phyloP scores from a whole-genome alignment of 2,797 vertebrate species.

The Coregonus sp. region DNA sequence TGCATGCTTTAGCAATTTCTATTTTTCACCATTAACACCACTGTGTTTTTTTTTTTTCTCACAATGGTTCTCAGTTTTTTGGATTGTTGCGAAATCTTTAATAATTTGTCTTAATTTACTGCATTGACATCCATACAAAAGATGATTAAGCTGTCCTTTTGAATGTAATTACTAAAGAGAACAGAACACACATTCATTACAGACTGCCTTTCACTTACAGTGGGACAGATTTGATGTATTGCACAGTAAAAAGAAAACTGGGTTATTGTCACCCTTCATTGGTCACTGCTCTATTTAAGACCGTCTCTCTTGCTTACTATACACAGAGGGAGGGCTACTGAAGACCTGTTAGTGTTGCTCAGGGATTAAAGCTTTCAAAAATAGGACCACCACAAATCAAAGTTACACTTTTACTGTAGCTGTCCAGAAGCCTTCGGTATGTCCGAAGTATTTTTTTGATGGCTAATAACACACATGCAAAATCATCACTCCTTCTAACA shows the following conservation, averaged over 20 bases:
- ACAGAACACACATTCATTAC: constrained; percentile 35
- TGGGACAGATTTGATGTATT: constrained; percentile 43
- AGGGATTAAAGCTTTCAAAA: no score
- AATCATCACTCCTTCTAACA: no score
- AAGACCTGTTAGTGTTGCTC: constrained; percentile 8
- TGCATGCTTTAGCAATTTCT: neutral
- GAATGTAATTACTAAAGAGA: constrained; percentile 37
- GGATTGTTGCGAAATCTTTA: constrained; percentile 14
- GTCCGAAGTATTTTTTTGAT: no score
- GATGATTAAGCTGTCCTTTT: constrained; percentile 51
- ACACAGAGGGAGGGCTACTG: constrained; percentile 17
- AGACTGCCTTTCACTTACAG: constrained; percentile 36
- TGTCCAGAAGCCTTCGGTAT: no score
- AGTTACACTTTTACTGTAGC: no score
- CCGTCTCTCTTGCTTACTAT: constrained; percentile 17
- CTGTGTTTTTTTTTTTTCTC: constrained; percentile 2
- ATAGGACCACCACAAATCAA: no score
- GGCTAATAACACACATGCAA: no score
- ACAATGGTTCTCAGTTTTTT: neutral
- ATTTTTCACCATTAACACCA: constrained; percentile 6
- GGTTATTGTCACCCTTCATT: constrained; percentile 38
- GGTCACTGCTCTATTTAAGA: constrained; percentile 36
- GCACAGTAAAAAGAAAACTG: constrained; percentile 17
- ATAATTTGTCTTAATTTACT: constrained; percentile 46
- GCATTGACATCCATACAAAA: constrained; percentile 38